Base-by-base conservation (phyloP, 2,113 vertebrate species). In the human (Homo sapiens) region DNA sequence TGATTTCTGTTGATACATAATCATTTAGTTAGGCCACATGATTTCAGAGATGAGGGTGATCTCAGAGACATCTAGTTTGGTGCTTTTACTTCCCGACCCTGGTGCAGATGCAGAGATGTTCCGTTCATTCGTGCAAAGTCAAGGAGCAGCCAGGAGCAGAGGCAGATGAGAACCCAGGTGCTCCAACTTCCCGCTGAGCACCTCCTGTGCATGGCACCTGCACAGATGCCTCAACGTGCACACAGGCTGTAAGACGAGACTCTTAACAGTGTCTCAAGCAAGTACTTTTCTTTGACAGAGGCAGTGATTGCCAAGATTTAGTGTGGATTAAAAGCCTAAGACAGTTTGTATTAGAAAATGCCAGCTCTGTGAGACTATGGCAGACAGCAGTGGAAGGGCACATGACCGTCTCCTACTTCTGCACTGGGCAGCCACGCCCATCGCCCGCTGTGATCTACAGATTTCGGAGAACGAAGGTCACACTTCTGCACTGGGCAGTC, bases 361-460 rank as follows among this genome's bases (percentile, higher is more conserved):
- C 2, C 10, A 0, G 30, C 25, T 40, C 30, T 32, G 3, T 3
- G 16, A 73, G 55, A 48, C 61, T 6, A 9, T 0, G 6, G 35
- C 66, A 50, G 35, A 72, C 48, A 30, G 17, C 2, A 23, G 59
- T 13, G 10, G 22, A 22, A 38, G 70, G 3, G 4, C 2, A 2
- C 8, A 2, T 5, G 0, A 2, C 30, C 0, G 1, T 5, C 4
- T 2, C 52, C 94, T 22, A 64, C 2, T 0, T 1, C 14, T 16
- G 57, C 55, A 30, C 17, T 12, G n/a, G 22, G 18, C 79, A 7
- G 32, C 20, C 68, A 16, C 0, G 66, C 4, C 1, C 2, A 20
- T 13, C 8, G 14, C 38, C n/a, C 13, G 40, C 43, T 25, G 13
- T 4, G 4, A 35, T 35, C 68, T 18, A 64, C 2, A 2, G 30